phyloP scores from a whole-genome alignment of 1,140 invertebrate genomes.

The Melanaphis sacchari region DNA sequence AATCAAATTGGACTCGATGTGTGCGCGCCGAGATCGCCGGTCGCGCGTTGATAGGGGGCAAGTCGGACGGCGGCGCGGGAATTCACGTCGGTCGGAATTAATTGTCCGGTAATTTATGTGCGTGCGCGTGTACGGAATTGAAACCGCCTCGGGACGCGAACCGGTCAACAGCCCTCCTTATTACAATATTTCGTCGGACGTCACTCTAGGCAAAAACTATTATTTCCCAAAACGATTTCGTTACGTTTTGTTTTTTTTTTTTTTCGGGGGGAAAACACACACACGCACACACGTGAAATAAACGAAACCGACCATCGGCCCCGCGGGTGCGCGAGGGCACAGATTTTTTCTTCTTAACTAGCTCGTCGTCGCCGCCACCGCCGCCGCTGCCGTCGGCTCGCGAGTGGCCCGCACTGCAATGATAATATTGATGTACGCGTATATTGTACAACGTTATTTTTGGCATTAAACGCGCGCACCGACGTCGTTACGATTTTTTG shows the following conservation, averaged over 20 bases:
- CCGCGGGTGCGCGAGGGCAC: not conserved
- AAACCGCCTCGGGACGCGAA: constrained; percentile 34
- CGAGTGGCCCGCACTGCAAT: no score
- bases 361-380: not conserved
- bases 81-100: constrained; percentile 51
- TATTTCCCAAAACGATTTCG: constrained; percentile 44
- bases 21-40: constrained; percentile 10
- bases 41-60: constrained; percentile 44
- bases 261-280: not conserved
- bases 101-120: constrained; percentile 56
- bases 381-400: not conserved
- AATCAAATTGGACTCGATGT: constrained; percentile 30
- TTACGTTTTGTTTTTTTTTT: not conserved
- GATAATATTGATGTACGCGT: no score
- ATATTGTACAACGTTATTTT: no score
- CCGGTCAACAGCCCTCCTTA: constrained; percentile 49
- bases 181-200: constrained; percentile 45
- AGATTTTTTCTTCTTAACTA: not conserved
- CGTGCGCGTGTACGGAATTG: constrained; percentile 28
- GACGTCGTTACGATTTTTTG: no score
- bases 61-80: constrained; percentile 39
- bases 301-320: not conserved
- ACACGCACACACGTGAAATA: not conserved
- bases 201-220: constrained; percentile 55
- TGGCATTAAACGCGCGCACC: no score